A percentile compares a stretch with the other conserved stretches of the same genome.
Conservation (phyloP, 2,113 vertebrate genomes). For the Hemiscyllium ocellatum region DNA sequence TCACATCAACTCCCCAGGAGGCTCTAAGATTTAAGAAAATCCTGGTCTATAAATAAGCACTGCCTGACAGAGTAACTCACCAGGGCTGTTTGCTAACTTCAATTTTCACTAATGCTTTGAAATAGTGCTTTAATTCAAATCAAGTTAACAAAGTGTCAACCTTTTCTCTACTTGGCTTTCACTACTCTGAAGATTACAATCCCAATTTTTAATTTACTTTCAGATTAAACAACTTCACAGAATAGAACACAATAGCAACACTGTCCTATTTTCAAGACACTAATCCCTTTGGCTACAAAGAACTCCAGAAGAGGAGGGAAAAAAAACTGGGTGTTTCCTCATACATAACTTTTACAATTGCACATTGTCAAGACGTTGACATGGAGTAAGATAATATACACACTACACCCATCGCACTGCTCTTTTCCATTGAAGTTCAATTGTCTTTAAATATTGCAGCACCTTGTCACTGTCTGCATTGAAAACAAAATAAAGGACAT, state of each 20-base stretch:
- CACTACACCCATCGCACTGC: conserved; percentile 42
- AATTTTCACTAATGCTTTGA: conserved; percentile 49
- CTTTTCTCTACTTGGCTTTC: conserved; percentile 44
- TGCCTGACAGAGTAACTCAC: conserved; percentile 44
- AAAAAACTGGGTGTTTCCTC: conserved; percentile 63
- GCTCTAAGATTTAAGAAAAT: background rate
- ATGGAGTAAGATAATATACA: conserved; percentile 43
- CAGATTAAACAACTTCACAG: conserved; percentile 54
- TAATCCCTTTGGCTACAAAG: conserved; percentile 47
- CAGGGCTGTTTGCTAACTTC: conserved; percentile 47
- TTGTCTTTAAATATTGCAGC: conserved; percentile 39
- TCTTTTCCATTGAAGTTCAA: conserved; percentile 19
- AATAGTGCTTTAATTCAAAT: conserved; percentile 46
- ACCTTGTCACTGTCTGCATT: conserved; percentile 40
- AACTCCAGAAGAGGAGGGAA: conserved; percentile 43
- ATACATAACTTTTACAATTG: conserved; percentile 58
- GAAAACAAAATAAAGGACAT: conserved; percentile 37
- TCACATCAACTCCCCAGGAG: background rate
- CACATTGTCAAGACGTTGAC: conserved; percentile 71
- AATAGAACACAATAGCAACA: conserved; percentile 67
- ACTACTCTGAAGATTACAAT: conserved; percentile 58
- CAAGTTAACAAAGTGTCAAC: conserved; percentile 49
- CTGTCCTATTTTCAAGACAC: conserved; percentile 58
- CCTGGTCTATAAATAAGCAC: conserved; percentile 49
- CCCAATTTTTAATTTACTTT: conserved; percentile 62